These are phyloP conservation scores for Andrena dorsata DNA, from an alignment of 2,888 invertebrate species.

Conservation along the genomic window DNA sequence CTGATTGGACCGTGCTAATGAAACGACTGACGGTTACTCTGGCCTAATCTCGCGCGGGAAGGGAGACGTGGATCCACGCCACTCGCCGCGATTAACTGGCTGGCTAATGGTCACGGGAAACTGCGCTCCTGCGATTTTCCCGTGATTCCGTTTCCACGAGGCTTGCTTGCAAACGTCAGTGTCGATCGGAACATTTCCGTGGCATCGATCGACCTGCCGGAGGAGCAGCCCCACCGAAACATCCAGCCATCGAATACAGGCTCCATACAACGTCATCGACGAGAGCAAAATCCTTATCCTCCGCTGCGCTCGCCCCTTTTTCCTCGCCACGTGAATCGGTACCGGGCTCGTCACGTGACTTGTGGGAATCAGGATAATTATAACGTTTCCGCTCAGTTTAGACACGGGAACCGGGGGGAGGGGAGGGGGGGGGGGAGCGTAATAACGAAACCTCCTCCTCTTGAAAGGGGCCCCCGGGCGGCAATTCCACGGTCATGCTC, in stretches of 20 bases:
- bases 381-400: constrained; percentile 81
- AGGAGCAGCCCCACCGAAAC: neutral
- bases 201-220: neutral
- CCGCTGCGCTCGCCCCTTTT: constrained; percentile 24
- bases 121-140: constrained; percentile 12
- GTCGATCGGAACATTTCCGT: neutral
- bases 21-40: constrained; percentile 80
- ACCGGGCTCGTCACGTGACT: constrained; percentile 72
- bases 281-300: constrained; percentile 59
- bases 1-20: constrained; percentile 83
- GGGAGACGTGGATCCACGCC: constrained; percentile 32
- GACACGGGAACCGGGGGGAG: constrained; percentile 75
- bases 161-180: neutral
- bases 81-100: constrained; percentile 45
- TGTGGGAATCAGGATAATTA: constrained; percentile 84
- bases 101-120: constrained; percentile 23
- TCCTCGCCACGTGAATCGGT: constrained; percentile 71
- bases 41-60: constrained; percentile 79
- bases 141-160: too few species aligned
- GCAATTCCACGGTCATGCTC: constrained; percentile 83
- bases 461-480: constrained; percentile 78
- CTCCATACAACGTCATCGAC: constrained; percentile 19
- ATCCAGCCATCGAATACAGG: neutral
- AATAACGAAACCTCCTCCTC: constrained; percentile 80
- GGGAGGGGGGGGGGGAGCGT: constrained; percentile 74